phyloP scores from a whole-genome alignment of 2,888 invertebrate genomes.

The Ypsolopha sequella region DNA sequence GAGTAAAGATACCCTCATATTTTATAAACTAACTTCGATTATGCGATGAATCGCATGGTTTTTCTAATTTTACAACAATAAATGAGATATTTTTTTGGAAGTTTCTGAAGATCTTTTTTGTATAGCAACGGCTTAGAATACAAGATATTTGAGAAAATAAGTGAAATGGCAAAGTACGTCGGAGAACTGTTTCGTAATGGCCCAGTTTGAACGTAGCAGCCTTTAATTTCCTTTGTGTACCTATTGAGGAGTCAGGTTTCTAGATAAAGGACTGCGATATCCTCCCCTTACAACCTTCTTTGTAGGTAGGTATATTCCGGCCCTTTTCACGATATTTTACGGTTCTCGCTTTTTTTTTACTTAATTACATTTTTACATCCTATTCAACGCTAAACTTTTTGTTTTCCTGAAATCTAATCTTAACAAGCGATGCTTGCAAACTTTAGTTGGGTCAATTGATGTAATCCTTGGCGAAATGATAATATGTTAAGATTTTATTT shows the following conservation, averaged over 20 bases:
- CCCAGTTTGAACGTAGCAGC: constrained; percentile 32
- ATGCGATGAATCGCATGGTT: too few relatives aligned
- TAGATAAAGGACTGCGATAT: constrained; percentile 39
- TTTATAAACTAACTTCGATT: too few relatives aligned
- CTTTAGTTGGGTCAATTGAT: not conserved
- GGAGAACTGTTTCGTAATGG: constrained; percentile 5
- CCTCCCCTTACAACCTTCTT: constrained; percentile 18
- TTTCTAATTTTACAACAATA: too few relatives aligned
- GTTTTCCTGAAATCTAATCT: constrained; percentile 4
- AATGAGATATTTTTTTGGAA: too few relatives aligned
- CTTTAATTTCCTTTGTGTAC: constrained; percentile 39
- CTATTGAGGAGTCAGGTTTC: constrained; percentile 27
- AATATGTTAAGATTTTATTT: not conserved
- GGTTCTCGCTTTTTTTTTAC: not conserved
- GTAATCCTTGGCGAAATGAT: not conserved
- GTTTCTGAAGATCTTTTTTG: too few relatives aligned
- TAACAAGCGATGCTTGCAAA: constrained; percentile 7
- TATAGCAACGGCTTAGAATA: not conserved
- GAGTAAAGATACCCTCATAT: not conserved
- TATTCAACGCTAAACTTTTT: not conserved
- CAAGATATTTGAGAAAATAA: not conserved
- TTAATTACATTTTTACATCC: not conserved
- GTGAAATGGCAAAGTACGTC: not conserved
- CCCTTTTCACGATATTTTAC: not conserved
- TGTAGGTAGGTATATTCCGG: not conserved